A percentile compares a stretch with the other conserved stretches of the same genome.
Evolutionary conservation across 2,113 vertebrate genomes (phyloP).

Genomic region (Salvelinus fontinalis): DNA sequence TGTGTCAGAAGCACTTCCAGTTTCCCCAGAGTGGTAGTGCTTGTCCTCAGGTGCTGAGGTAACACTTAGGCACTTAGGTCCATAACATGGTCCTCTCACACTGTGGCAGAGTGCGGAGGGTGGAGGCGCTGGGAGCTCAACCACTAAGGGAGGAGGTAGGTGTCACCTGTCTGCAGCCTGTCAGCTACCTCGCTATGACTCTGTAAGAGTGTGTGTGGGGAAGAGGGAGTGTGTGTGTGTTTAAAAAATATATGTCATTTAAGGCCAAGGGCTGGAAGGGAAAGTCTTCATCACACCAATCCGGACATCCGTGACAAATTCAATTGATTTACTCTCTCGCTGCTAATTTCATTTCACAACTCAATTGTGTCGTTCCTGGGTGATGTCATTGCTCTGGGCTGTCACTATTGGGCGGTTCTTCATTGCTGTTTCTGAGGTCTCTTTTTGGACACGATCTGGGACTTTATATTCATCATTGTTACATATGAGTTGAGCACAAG

Average conservation of each 20-base stretch:
- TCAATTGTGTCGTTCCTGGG: not conserved
- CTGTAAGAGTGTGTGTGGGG: not conserved
- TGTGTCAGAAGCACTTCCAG: slow-evolving; percentile 63
- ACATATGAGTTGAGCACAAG: no score
- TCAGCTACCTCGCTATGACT: slow-evolving; percentile 1
- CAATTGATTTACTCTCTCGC: not conserved
- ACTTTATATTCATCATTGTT: not conserved
- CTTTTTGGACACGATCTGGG: no score
- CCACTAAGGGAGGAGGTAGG: slow-evolving; percentile 35
- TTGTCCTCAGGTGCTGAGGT: slow-evolving; percentile 62
- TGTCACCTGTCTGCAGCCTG: slow-evolving; percentile 60
- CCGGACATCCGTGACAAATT: not conserved
- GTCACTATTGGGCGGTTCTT: not conserved
- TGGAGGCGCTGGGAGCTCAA: slow-evolving; percentile 43
- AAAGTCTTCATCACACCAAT: not conserved
- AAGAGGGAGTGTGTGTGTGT: not conserved
- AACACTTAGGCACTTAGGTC: slow-evolving; percentile 72
- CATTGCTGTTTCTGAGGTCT: not conserved
- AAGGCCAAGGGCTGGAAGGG: not conserved
- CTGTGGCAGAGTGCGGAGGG: slow-evolving; percentile 35
- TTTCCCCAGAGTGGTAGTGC: slow-evolving; percentile 58
- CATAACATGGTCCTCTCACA: slow-evolving; percentile 57
- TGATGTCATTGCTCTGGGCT: not conserved
- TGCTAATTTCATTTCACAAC: not conserved
- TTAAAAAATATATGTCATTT: not conserved